These are phyloP conservation scores for Drosophila anomelani DNA, from an alignment of 2,888 invertebrate genomes.

Conservation along the genomic window DNA sequence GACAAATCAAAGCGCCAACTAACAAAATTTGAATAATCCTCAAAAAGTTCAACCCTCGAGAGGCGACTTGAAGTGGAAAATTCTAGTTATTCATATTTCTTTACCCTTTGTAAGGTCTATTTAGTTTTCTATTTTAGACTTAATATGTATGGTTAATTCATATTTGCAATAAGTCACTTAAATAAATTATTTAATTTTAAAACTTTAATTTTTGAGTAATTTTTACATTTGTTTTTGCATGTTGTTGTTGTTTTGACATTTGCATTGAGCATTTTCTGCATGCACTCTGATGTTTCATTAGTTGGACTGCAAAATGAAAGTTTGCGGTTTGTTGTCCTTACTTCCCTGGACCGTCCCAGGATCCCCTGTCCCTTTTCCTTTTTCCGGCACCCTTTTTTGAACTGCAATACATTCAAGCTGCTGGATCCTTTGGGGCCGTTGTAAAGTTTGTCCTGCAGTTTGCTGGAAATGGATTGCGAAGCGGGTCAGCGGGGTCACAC, in stretches of 20 bases:
- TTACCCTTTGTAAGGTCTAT: neutral
- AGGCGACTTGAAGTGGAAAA: conserved; percentile 20
- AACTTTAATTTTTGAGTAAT: neutral
- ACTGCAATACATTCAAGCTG: conserved; percentile 34
- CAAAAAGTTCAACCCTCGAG: conserved; percentile 1
- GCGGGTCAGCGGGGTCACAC: conserved; percentile 13
- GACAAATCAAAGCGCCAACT: conserved; percentile 51
- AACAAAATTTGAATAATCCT: conserved; percentile 33
- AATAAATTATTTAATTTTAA: neutral
- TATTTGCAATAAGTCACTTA: neutral
- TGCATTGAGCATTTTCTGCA: conserved; percentile 34
- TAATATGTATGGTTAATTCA: neutral
- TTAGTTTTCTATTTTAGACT: too few species aligned
- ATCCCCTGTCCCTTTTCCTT: neutral
- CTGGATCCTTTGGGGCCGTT: conserved; percentile 36
- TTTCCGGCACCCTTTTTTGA: conserved; percentile 1
- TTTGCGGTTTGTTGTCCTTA: conserved; percentile 43
- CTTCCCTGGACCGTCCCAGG: conserved; percentile 8
- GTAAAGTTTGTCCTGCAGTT: conserved; percentile 52
- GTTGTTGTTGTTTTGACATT: conserved; percentile 30
- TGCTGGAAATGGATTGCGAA: conserved; percentile 34
- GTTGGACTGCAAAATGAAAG: conserved; percentile 45
- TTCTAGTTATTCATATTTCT: conserved; percentile 43
- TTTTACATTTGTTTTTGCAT: conserved; percentile 4
- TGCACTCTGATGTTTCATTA: conserved; percentile 51